Conservation (phyloP, 2,113 vertebrate species). For the Gopherus evgoodei region DNA sequence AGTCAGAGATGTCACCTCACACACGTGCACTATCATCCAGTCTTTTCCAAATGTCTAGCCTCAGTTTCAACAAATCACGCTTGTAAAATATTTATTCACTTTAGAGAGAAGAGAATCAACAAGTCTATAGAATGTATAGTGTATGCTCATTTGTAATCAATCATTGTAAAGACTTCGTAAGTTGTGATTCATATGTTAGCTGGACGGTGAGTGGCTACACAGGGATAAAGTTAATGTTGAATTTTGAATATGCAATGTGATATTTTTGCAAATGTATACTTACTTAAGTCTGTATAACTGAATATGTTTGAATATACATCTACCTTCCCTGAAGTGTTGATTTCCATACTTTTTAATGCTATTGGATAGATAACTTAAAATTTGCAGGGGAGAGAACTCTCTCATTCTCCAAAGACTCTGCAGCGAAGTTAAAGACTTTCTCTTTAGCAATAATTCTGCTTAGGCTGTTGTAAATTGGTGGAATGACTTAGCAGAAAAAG, state of each 20-base stretch:
- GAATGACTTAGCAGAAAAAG: background rate
- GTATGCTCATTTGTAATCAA: background rate
- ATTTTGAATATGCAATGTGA: background rate
- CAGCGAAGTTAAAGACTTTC: background rate
- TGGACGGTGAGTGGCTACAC: too few species aligned
- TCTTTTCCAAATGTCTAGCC: background rate
- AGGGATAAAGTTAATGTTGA: background rate
- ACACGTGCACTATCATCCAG: accelerated
- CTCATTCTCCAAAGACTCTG: background rate
- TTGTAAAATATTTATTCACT: background rate
- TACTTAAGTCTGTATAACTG: background rate
- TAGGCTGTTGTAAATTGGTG: background rate
- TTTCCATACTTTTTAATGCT: background rate
- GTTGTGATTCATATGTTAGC: too few species aligned
- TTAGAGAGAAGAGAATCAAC: background rate
- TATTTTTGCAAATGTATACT: background rate
- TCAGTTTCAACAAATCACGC: background rate
- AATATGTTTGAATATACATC: background rate
- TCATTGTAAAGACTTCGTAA: background rate
- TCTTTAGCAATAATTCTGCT: background rate
- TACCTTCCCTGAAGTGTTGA: conserved; percentile 2
- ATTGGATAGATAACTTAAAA: background rate
- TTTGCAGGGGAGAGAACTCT: background rate
- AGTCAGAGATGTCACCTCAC: background rate
- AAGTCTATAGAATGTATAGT: background rate